phyloP scores from a whole-genome alignment of 2,113 vertebrate species.

The Falco punctatus region DNA sequence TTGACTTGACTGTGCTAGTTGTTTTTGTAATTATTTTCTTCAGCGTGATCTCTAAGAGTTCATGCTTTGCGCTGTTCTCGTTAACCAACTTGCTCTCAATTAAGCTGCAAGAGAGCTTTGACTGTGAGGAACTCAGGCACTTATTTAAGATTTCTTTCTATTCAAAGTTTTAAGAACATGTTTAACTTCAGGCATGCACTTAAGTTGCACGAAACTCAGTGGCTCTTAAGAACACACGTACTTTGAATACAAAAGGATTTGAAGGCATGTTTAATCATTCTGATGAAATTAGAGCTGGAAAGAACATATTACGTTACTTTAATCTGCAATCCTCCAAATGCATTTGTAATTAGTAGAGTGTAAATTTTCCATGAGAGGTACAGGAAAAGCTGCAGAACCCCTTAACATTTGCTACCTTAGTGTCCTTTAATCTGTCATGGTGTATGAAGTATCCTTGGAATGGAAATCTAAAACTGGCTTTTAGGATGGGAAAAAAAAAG shows the following conservation, averaged over 20 bases:
- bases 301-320: not conserved
- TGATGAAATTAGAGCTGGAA: not conserved
- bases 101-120: not conserved
- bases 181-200: not conserved
- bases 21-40: not conserved
- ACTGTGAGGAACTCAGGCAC: not conserved
- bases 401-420: not conserved
- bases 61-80: rapidly evolving
- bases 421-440: not conserved
- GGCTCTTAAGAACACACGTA: not conserved
- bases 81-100: not conserved
- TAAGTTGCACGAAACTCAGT: not conserved
- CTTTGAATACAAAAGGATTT: not conserved
- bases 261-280: not conserved
- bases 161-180: not conserved
- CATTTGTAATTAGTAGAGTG: not conserved
- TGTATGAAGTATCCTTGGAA: not conserved
- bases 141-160: not conserved
- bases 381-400: not conserved
- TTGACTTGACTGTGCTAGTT: not conserved
- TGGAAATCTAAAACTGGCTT: not conserved
- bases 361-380: not conserved
- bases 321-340: not conserved
- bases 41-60: not conserved
- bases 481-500: not conserved